phyloP scores from a whole-genome alignment of 2,797 vertebrate genomes.

The Helarctos malayanus region DNA sequence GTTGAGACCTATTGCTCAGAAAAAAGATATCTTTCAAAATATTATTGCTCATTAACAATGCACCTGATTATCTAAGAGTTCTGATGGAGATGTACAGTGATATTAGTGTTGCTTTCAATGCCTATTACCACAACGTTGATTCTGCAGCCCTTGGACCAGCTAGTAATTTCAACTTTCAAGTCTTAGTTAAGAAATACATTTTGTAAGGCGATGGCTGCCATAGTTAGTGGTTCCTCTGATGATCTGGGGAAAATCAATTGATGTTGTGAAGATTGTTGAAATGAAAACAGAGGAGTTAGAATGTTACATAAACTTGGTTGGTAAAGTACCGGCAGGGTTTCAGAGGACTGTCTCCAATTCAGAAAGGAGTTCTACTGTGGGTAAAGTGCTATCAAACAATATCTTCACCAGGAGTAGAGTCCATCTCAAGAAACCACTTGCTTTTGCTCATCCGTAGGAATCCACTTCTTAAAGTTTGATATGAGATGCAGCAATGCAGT shows the following conservation, averaged over 20 bases:
- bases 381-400: background rate
- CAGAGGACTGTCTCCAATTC: background rate
- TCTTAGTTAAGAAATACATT: background rate
- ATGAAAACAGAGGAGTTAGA: background rate
- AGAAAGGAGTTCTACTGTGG: background rate
- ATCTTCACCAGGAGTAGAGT: no score
- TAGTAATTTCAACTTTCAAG: background rate
- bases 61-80: background rate
- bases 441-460: no score
- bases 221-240: background rate
- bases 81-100: background rate
- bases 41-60: background rate
- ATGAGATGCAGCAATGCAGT: no score
- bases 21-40: background rate
- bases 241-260: background rate
- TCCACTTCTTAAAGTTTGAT: no score
- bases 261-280: background rate
- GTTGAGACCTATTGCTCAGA: background rate
- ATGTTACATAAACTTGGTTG: background rate
- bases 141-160: background rate
- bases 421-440: no score
- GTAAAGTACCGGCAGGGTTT: background rate
- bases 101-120: background rate
- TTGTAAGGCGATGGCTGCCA: background rate
- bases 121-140: background rate